Evolutionary conservation across 2,888 invertebrate species (phyloP).

Genomic region (Acheta domesticus): DNA sequence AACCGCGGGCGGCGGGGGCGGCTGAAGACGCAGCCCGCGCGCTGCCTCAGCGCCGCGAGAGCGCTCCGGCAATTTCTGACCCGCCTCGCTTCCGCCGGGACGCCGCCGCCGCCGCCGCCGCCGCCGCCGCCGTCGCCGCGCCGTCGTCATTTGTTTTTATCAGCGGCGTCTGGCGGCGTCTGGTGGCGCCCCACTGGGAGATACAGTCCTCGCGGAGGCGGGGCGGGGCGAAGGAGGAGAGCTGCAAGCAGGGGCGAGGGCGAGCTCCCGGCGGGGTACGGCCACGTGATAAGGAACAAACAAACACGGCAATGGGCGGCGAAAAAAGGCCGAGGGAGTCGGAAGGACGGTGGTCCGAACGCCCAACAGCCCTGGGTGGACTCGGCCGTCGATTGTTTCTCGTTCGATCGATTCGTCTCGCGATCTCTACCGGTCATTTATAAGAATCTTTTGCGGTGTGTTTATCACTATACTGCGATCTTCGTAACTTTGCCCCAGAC

Average conservation of each 20-base stretch:
- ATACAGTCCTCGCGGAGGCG: not conserved
- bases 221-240: not conserved
- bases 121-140: constrained; percentile 20
- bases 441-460: too few relatives aligned
- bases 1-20: not conserved
- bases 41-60: not conserved
- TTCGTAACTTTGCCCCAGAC: too few relatives aligned
- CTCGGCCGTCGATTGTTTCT: too few relatives aligned
- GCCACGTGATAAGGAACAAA: not conserved
- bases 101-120: constrained; percentile 18
- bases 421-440: too few relatives aligned
- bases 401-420: too few relatives aligned
- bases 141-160: constrained; percentile 31
- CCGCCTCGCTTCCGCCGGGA: constrained; percentile 27
- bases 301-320: constrained; percentile 1
- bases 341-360: too few relatives aligned
- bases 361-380: too few relatives aligned
- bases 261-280: not conserved
- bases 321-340: not conserved
- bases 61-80: constrained; percentile 29
- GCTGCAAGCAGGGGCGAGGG: not conserved
- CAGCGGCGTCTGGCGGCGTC: constrained; percentile 23
- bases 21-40: not conserved
- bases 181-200: constrained; percentile 20
- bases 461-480: too few relatives aligned